A percentile compares a stretch with the other conserved stretches of the same genome.
phyloP scores from a whole-genome alignment of 2,888 invertebrate species.

The Polylopha cassiicola region DNA sequence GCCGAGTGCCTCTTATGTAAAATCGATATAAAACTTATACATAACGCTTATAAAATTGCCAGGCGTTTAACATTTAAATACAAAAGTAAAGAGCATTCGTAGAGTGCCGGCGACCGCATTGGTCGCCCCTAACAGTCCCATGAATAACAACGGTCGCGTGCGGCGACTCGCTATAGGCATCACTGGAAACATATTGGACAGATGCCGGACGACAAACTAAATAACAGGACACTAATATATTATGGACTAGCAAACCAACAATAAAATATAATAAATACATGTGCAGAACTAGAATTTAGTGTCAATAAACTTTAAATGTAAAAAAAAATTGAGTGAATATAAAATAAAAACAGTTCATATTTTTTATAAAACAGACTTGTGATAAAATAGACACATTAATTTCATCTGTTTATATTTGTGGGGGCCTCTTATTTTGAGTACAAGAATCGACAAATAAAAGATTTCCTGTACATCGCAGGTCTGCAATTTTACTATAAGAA shows the following conservation, averaged over 20 bases:
- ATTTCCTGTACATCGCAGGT: too few species aligned
- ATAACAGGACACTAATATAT: too few species aligned
- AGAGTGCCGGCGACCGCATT: constrained; percentile 29
- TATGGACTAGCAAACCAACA: constrained; percentile 8
- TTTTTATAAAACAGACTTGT: too few species aligned
- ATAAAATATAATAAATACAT: background rate
- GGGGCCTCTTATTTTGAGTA: too few species aligned
- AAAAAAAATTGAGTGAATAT: too few species aligned
- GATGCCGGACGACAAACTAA: constrained; percentile 17
- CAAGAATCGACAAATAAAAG: too few species aligned
- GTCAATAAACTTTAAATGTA: constrained; percentile 9
- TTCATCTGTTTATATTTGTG: too few species aligned
- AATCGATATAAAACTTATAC: constrained; percentile 70
- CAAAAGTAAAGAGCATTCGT: constrained; percentile 32
- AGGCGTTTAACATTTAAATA: constrained; percentile 41
- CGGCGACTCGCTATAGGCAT: constrained; percentile 35
- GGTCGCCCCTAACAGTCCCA: constrained; percentile 31
- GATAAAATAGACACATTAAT: too few species aligned
- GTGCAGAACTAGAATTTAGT: constrained; percentile 7
- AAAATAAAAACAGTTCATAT: too few species aligned
- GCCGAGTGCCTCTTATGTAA: constrained; percentile 65
- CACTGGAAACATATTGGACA: constrained; percentile 22
- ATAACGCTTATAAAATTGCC: constrained; percentile 52
- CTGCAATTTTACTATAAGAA: too few species aligned
- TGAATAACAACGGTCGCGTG: constrained; percentile 33